Conservation (phyloP, 2,797 vertebrate genomes). For the Botia almorhae region DNA sequence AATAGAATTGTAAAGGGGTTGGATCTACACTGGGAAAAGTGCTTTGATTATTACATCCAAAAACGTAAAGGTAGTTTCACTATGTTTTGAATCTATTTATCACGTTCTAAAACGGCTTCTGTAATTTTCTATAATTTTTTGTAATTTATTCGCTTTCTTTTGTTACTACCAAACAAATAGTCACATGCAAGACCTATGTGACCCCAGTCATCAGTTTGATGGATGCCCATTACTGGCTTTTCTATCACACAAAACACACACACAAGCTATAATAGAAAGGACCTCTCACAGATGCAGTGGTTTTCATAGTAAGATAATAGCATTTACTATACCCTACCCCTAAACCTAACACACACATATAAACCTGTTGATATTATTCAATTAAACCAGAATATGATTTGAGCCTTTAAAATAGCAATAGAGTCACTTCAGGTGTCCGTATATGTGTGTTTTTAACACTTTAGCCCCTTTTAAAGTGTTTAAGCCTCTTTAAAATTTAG, state of each 20-base stretch:
- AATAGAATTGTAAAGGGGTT: conserved; percentile 55
- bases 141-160: not conserved
- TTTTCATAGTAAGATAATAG: too few species aligned
- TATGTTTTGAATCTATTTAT: not conserved
- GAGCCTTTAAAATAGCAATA: not conserved
- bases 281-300: not conserved
- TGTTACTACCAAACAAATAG: conserved; percentile 35
- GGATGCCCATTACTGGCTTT: conserved; percentile 72
- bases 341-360: not conserved
- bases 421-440: not conserved
- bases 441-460: not conserved
- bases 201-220: conserved; percentile 72
- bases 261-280: conserved; percentile 11
- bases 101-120: not conserved
- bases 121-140: not conserved
- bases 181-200: conserved; percentile 73
- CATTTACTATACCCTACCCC: too few species aligned
- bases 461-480: not conserved
- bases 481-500: not conserved
- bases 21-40: conserved; percentile 18
- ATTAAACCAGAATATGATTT: not conserved
- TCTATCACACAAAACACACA: conserved; percentile 57
- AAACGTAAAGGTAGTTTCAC: not conserved
- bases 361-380: not conserved
- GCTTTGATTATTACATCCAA: conserved; percentile 32